phyloP scores from a whole-genome alignment of 1,140 invertebrate genomes.

The Listronotus bonariensis region DNA sequence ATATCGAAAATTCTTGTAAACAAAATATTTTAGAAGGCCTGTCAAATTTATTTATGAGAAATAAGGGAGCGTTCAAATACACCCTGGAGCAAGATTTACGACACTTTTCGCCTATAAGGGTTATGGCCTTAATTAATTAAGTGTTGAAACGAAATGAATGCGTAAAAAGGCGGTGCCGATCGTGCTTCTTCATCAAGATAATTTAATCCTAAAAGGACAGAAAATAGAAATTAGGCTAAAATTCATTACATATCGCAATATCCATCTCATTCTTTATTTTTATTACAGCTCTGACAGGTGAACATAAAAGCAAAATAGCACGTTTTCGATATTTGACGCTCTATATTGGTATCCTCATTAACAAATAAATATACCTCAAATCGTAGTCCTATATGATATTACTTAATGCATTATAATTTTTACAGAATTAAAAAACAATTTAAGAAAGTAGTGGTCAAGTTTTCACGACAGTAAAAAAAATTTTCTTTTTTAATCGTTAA shows the following conservation, averaged over 20 bases:
- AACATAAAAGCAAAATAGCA: too few relatives aligned
- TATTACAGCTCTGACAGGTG: too few relatives aligned
- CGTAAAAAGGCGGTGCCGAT: conserved; percentile 29
- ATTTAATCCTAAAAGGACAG: conserved; percentile 19
- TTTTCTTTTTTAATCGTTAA: too few relatives aligned
- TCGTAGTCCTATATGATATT: too few relatives aligned
- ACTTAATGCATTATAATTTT: too few relatives aligned
- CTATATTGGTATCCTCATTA: too few relatives aligned
- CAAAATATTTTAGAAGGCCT: conserved; percentile 15
- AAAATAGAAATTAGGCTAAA: conserved; percentile 8
- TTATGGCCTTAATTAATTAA: conserved; percentile 34
- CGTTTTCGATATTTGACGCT: too few relatives aligned
- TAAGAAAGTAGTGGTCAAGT: too few relatives aligned
- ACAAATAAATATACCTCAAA: too few relatives aligned
- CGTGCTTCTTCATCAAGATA: conserved; percentile 29
- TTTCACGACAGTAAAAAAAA: too few relatives aligned
- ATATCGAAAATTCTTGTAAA: conserved; percentile 2
- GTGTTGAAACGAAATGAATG: conserved; percentile 32
- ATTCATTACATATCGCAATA: background rate
- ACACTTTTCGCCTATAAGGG: conserved; percentile 27
- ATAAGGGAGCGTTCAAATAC: conserved; percentile 23
- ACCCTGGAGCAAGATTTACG: conserved; percentile 31
- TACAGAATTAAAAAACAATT: too few relatives aligned
- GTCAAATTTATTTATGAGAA: conserved; percentile 29
- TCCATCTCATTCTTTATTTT: too few relatives aligned